Percentiles rank a stretch among this genome's conserved stretches.
phyloP scores from a whole-genome alignment of 2,888 invertebrate genomes.

The Dryobota labecula region DNA sequence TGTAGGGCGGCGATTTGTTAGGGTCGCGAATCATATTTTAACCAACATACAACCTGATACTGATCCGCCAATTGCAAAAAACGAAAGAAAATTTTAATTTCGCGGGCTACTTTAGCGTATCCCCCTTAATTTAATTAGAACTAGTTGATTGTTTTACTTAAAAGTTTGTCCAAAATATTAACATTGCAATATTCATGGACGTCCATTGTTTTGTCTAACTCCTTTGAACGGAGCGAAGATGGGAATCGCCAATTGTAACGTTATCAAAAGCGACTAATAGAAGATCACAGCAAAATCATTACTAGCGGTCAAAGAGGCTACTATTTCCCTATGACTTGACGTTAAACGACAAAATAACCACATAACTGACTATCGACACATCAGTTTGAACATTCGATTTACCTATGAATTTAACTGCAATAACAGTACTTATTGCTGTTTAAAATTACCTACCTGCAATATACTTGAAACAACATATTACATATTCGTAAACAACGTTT shows the following conservation, averaged over 20 bases:
- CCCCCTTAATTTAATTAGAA: not conserved
- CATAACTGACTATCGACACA: conserved; percentile 1
- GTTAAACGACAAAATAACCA: conserved; percentile 7
- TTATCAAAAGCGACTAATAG: not conserved
- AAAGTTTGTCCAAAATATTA: conserved; percentile 3
- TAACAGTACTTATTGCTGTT: not conserved
- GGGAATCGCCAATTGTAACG: not conserved
- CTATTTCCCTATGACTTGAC: not conserved
- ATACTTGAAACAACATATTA: conserved; percentile 12
- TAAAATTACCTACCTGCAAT: conserved; percentile 9
- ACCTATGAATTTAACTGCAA: conserved; percentile 10
- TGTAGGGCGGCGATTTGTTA: too few relatives aligned
- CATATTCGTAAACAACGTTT: conserved; percentile 1
- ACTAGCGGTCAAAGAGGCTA: conserved; percentile 19
- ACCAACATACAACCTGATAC: too few relatives aligned
- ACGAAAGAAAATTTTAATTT: too few relatives aligned
- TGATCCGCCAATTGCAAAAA: too few relatives aligned
- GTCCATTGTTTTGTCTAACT: not conserved
- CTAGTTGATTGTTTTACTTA: not conserved
- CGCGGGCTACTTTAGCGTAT: too few relatives aligned
- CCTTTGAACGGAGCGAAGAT: not conserved
- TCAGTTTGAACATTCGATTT: conserved; percentile 5
- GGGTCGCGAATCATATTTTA: too few relatives aligned
- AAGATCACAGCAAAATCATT: conserved; percentile 16
- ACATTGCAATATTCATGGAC: not conserved